Evolutionary conservation across 2,113 vertebrate species (phyloP), one percentile per base, ranked within the genome.

Genomic region (Amazona vittata): DNA sequence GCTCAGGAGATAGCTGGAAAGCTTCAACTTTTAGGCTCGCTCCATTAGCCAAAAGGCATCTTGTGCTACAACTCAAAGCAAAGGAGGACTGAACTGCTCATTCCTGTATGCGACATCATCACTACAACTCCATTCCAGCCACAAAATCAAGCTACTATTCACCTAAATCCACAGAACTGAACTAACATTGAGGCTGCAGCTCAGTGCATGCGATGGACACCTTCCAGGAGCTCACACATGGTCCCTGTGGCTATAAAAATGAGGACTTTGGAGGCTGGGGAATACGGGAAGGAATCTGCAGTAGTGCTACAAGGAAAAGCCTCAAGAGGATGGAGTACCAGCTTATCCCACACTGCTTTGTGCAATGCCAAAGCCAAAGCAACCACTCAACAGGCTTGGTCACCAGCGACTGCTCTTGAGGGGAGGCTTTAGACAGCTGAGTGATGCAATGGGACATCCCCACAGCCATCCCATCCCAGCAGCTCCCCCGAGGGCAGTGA

Each of bases 111-210:
- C 55, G 50, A 11, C 49, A 12, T 53, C 71, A 43, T 41, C 82
- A 22, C 15, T 7, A 1, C 1, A 0, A 24, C 39, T 43, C 11
- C 3, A 14, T 43, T 83, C 25, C 68, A 89, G 60, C 29, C 5
- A 10, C 37, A 14, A 15, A 70, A 89, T 39, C 24, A 60, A 49
- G 7, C 19, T 1, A 16, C 22, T 2, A 26, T 31, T 53, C 3
- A 0, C 53, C 79, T 24, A 60, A 89, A 53, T 28, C 35, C 53
- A 13, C 31, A 20, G 22, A 86, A 49, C 53, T 22, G 37, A 3
- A 14, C 39, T 8, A 49, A 49, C 0, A 0, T 24, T 0, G 1
- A 33, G 47, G 37, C 52, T 0, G 0, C 26, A 81, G 55, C 37
- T 49, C 74, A 50, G 16, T 1, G 14, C 33, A 4, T 0, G 3